Evolutionary conservation across 2,888 invertebrate species (phyloP), one percentile per base, ranked within the genome.

Genomic region (Nomada fucata): DNA sequence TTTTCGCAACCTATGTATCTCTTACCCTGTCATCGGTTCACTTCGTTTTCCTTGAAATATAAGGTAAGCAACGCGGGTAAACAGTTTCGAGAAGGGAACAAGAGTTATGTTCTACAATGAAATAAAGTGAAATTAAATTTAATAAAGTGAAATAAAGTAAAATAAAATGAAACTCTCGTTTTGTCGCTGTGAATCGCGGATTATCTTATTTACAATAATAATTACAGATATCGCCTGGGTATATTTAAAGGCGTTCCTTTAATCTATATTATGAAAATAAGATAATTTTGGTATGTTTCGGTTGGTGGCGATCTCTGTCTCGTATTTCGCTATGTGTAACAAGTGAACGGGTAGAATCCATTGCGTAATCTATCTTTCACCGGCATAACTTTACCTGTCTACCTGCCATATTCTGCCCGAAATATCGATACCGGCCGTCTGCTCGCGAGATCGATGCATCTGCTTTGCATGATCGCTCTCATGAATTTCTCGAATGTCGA

Each of bases 371-470:
- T 53, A 57, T 36, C 44, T 61, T 63, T 52, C 60, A 70, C 36
- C 55, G 53, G 23, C 36, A 36, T 36, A 36, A 36, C 36, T 36
- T 72, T 65, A 63, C 60, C 11, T 18, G 59, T 20, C 23, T 55
- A 53, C 69, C 61, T 61, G 60, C 3, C 0, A n/a, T 42, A 0
- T 13, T 18, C 20, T 10, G n/a, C n/a, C 15, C 42, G 2, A 60
- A 63, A 70, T 23, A n/a, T 42, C 29, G 53, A 44, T 13, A 11
- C 18, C 69, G 55, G 59, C 65, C 68, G 53, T 65, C 15, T 55
- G 72, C 20, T 68, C 76, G 55, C 65, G 47, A 64, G 78, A 76
- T 47, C 59, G 60, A 55, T 77, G 73, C 71, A 72, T 61, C 64
- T 72, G 42, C 23, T 50, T 53, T 15, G 70, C 61, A 78, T 36